These are phyloP conservation scores for Chromis chromis DNA, from an alignment of 2,797 vertebrate genomes.

Conservation along the genomic window DNA sequence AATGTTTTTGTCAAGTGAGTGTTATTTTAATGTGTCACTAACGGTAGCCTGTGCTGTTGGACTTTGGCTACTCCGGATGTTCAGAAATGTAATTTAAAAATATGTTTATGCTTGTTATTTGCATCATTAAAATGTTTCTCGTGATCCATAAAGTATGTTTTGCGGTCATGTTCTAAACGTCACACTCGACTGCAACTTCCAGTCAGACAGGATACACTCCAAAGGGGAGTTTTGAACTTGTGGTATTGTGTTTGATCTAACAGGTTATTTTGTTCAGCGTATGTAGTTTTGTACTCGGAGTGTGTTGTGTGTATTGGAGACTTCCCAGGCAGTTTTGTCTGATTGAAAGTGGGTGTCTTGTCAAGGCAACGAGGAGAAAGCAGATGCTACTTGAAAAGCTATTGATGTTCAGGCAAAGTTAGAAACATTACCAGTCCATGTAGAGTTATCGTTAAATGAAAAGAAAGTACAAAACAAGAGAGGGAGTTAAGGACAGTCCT, in stretches of 20 bases:
- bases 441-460: neutral
- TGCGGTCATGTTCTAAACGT: no score
- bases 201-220: slow-evolving; percentile 27
- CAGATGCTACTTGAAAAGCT: slow-evolving; percentile 26
- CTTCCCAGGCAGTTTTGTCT: slow-evolving; percentile 14
- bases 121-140: neutral
- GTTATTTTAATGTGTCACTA: neutral
- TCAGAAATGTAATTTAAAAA: neutral
- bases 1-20: neutral
- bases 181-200: neutral
- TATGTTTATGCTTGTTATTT: neutral
- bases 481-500: neutral
- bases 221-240: slow-evolving; percentile 22
- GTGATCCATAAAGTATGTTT: no score
- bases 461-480: neutral
- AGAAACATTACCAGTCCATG: neutral
- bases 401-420: slow-evolving; percentile 8
- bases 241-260: slow-evolving; percentile 18
- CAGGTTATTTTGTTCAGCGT: neutral
- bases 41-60: no score
- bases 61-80: no score
- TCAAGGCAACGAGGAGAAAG: slow-evolving; percentile 23
- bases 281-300: neutral
- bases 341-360: slow-evolving; percentile 3
- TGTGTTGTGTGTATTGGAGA: neutral